Evolutionary conservation across 1,140 invertebrate species (phyloP).

Genomic region (Muscidifurax raptorellus): DNA sequence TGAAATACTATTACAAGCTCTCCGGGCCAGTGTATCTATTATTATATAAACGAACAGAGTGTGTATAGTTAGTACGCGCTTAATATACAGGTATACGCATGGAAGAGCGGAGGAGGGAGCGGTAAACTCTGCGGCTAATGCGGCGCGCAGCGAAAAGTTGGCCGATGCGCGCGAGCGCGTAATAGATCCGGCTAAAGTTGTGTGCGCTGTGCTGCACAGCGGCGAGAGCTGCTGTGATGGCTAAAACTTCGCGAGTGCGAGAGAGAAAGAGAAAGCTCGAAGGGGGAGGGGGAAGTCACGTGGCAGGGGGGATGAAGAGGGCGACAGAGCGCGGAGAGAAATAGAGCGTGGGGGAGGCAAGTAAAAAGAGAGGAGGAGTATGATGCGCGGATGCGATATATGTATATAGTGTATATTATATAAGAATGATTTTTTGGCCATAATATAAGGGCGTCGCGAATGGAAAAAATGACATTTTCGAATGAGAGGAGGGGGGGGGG

Average conservation of each 20-base stretch:
- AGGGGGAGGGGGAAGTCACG: conserved; percentile 26
- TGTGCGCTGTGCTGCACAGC: conserved; percentile 56
- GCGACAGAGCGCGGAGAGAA: conserved; percentile 24
- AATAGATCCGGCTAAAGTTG: conserved; percentile 70
- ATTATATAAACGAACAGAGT: too few species aligned
- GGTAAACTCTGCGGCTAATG: conserved; percentile 24
- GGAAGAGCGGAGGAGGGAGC: conserved; percentile 41
- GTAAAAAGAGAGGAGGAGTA: conserved; percentile 53
- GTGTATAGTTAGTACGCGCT: too few species aligned
- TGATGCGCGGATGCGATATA: neutral
- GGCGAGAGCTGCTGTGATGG: conserved; percentile 24
- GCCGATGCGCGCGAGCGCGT: conserved; percentile 54
- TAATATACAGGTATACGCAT: neutral
- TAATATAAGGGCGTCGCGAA: neutral
- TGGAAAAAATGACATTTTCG: neutral
- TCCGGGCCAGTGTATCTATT: too few species aligned
- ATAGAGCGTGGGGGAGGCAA: conserved; percentile 41
- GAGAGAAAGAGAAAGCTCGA: conserved; percentile 30
- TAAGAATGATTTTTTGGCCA: too few species aligned
- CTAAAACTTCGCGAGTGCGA: conserved; percentile 6
- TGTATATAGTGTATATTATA: too few species aligned
- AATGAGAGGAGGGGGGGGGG: neutral
- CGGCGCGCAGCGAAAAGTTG: conserved; percentile 58
- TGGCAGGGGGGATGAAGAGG: conserved; percentile 33
- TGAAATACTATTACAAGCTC: too few species aligned